phyloP scores from a whole-genome alignment of 2,113 vertebrate genomes.

The Cryptotis parvus region DNA sequence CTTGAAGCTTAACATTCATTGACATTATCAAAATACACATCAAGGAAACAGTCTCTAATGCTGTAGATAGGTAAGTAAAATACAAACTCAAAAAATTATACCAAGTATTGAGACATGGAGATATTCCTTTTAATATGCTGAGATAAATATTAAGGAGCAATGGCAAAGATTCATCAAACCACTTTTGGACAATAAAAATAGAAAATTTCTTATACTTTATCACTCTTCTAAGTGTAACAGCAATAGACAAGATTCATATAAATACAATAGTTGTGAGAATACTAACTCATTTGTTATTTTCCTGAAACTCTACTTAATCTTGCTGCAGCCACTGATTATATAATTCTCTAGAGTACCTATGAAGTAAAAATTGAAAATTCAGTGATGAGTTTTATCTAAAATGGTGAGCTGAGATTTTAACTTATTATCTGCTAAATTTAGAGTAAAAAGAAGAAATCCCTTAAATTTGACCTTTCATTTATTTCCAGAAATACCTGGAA shows the following conservation, averaged over 20 bases:
- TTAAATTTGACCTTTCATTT: too few species aligned
- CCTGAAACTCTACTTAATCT: not conserved
- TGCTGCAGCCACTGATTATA: not conserved
- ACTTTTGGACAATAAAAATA: not conserved
- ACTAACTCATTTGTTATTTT: not conserved
- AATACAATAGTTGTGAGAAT: not conserved
- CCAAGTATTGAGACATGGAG: not conserved
- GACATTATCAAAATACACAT: not conserved
- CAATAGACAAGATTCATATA: not conserved
- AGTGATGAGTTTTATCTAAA: not conserved
- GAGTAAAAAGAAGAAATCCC: not conserved
- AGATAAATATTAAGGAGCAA: not conserved
- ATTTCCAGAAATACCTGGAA: too few species aligned
- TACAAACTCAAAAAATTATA: not conserved
- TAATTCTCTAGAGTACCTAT: not conserved
- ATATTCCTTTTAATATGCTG: not conserved
- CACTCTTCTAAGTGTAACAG: not conserved
- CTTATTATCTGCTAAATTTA: not conserved
- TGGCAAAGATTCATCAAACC: not conserved
- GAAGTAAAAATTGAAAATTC: not conserved
- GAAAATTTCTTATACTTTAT: not conserved
- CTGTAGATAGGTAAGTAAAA: not conserved
- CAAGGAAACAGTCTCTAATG: not conserved
- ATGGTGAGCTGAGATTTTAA: not conserved
- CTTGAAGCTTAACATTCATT: not conserved